These are phyloP conservation scores for Drosophila mercatorum DNA, from an alignment of 2,888 invertebrate species.

Conservation along the genomic window DNA sequence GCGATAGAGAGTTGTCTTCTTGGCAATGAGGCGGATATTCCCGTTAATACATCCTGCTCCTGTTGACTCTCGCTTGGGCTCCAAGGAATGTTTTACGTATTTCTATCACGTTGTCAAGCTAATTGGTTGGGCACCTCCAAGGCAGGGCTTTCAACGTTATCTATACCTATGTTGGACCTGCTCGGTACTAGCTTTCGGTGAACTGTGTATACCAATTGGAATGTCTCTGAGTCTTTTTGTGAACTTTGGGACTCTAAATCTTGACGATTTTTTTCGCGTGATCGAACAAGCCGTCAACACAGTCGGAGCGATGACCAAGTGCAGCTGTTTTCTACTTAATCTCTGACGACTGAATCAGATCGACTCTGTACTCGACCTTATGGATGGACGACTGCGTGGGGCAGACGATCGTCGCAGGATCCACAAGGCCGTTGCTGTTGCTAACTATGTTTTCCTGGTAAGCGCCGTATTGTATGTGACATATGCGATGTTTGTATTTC, in stretches of 20 bases:
- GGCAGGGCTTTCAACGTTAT: constrained; percentile 7
- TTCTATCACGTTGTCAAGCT: constrained; percentile 33
- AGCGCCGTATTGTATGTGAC: constrained; percentile 28
- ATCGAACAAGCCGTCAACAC: constrained; percentile 43
- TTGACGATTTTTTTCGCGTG: constrained; percentile 38
- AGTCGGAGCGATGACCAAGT: constrained; percentile 33
- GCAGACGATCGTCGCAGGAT: constrained; percentile 40
- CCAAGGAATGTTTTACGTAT: constrained; percentile 39
- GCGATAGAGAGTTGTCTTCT: neutral
- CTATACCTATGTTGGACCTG: constrained; percentile 43
- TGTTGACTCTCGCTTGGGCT: constrained; percentile 14
- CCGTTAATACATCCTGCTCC: neutral
- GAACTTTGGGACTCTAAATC: constrained; percentile 36
- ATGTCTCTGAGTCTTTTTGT: constrained; percentile 33
- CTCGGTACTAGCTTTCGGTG: constrained; percentile 17
- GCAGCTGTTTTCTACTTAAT: constrained; percentile 7
- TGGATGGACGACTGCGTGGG: constrained; percentile 33
- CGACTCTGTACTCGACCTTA: constrained; percentile 15
- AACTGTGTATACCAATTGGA: constrained; percentile 45
- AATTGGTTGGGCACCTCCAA: constrained; percentile 19
- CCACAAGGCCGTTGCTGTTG: constrained; percentile 43
- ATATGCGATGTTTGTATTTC: constrained; percentile 17
- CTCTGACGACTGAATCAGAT: constrained; percentile 14
- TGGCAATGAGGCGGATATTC: neutral
- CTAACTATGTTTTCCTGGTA: constrained; percentile 38